phyloP scores from a whole-genome alignment of 2,113 vertebrate species.

The Hypomesus transpacificus region DNA sequence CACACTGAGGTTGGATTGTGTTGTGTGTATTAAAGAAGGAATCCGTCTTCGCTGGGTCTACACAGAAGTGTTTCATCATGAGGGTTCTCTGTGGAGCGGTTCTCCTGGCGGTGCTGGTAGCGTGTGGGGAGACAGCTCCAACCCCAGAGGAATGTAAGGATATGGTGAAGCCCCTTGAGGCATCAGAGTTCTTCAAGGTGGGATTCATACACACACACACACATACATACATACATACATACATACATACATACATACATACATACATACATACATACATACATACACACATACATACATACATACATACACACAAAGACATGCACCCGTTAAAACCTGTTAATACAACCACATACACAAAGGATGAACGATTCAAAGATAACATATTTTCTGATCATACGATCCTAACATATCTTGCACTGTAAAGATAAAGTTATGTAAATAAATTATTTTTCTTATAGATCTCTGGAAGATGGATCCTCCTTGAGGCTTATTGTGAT shows the following conservation, averaged over 20 bases:
- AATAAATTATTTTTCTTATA: not conserved
- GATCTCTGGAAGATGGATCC: not conserved
- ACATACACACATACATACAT: not conserved
- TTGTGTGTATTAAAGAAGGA: not conserved
- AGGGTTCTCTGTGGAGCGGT: not conserved
- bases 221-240: no score
- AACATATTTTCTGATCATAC: no score
- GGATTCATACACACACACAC: not conserved
- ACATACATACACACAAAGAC: not conserved
- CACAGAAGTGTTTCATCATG: not conserved
- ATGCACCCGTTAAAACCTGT: no score
- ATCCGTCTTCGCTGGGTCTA: not conserved
- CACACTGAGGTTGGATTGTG: not conserved
- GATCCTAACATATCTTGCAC: not conserved
- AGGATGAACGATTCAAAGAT: no score
- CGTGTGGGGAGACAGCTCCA: not conserved
- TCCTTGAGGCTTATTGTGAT: not conserved
- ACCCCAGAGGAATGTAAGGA: not conserved
- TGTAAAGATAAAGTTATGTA: not conserved
- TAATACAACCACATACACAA: no score
- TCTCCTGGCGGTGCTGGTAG: not conserved
- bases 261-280: not conserved
- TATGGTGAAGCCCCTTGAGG: not conserved
- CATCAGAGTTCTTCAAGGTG: not conserved
- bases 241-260: no score